Evolutionary conservation across 2,888 invertebrate species (phyloP), one percentile per base, ranked within the genome.

Genomic region (Tiphia femorata): DNA sequence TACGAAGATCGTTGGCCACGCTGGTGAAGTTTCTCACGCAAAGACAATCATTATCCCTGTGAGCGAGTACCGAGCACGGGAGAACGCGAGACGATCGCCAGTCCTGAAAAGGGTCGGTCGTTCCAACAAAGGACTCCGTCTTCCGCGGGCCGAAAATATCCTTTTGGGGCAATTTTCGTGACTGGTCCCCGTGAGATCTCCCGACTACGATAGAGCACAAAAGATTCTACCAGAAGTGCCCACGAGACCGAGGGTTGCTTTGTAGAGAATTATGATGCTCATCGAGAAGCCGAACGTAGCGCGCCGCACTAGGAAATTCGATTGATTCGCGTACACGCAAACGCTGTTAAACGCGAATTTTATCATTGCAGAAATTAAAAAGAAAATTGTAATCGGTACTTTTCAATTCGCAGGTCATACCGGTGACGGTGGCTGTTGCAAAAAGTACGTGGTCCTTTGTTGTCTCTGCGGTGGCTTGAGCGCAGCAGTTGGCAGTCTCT

Each of bases 391-490:
- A n/a, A n/a, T n/a, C n/a, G n/a, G n/a, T n/a, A 14, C 4, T 12
- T 14, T 33, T 33, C n/a, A n/a, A n/a, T 61, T 73, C 67, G 46
- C 73, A 79, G 79, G 78, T 63, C 73, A 77, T 60, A 72, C 64
- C 8, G 75, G 77, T 6, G 80, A 78, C 52, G 77, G 77, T 42
- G 77, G 77, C 38, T 83, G 82, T 63, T 83, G 82, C 73, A 83
- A 82, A 73, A 93, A 93, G 84, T 93, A 94, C 84, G 93, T 93
- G 43, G 90, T 93, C 84, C 90, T 93, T 86, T 93, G 93, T 77
- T 92, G 92, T 65, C 91, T 92, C 1, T 94, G 94, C 76, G 93
- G 94, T 0, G 91, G 92, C 3, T 84, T 93, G 55, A 91, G 93
- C 2, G 90, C 92, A 2, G 88, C 93, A 23, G 86, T 94, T 59